These are phyloP conservation scores for Globicephala melas DNA, from an alignment of 2,113 vertebrate species.

Conservation along the genomic window DNA sequence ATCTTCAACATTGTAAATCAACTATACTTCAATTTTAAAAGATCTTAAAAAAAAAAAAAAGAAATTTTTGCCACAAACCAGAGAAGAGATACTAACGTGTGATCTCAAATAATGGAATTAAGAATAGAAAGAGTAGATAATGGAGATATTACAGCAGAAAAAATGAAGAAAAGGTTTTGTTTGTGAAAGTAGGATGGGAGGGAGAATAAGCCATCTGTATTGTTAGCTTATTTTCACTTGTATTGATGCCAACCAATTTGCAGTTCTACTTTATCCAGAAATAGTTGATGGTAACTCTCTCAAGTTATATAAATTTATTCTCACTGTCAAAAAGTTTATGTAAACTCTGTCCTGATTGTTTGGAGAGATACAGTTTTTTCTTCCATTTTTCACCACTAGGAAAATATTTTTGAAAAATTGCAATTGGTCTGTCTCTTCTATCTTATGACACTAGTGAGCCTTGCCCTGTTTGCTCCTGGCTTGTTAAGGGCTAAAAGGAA, in stretches of 20 bases:
- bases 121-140: neutral
- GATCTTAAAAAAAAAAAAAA: neutral
- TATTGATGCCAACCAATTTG: neutral
- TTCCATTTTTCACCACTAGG: neutral
- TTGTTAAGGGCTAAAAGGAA: neutral
- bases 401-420: neutral
- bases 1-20: neutral
- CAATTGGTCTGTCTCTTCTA: neutral
- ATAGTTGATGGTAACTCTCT: neutral
- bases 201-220: neutral
- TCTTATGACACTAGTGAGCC: neutral
- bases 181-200: neutral
- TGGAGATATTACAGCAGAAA: neutral
- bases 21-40: neutral
- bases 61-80: neutral
- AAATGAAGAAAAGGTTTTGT: neutral
- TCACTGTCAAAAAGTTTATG: neutral
- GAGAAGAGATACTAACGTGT: neutral
- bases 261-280: neutral
- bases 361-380: neutral
- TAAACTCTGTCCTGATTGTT: neutral
- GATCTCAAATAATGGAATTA: neutral
- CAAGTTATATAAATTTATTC: neutral
- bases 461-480: accelerated
- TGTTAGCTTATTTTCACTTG: neutral